Evolutionary conservation across 2,113 vertebrate genomes (phyloP), one percentile per base, ranked within the genome.

Genomic region (Brachypodius melanocephalos): DNA sequence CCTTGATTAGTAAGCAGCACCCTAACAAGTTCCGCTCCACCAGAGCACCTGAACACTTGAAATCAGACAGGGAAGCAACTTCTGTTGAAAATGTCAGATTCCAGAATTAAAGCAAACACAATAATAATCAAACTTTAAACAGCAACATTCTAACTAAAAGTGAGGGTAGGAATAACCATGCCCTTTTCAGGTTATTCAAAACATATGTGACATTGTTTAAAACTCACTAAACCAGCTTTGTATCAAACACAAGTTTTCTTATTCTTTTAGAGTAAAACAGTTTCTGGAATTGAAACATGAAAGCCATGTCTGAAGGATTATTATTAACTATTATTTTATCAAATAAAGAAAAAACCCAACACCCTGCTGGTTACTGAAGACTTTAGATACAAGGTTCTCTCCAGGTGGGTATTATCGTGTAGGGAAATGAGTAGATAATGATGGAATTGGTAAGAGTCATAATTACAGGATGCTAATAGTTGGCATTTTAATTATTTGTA

Each of bases 401-500:
- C 65, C 86, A 92, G 80, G 77, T 93, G 49, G 19, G 17, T 75
- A 92, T 52, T 75, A 89, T 55, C 43, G 71, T 15, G 36, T 24
- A 74, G 45, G 73, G 54, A 89, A 95, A 85, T 38, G 28, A 93
- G 40, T 59, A 29, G 49, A 49, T 95, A 90, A 94, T 84, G 40
- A 91, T 31, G 17, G 32, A 94, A 93, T 52, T 84, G 25, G 12
- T 85, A 63, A 84, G 51, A 85, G n/a, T 73, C 29, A 20, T 91
- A 87, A 94, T 91, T 90, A 89, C 48, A 85, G 74, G 58, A 91
- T 63, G 63, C 43, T 71, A 92, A 91, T n/a, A 66, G 15, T 59
- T 90, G n/a, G 32, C 77, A 93, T 84, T 85, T 94, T 51, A 94
- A 85, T 88, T 73, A 71, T 69, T 89, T 81, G 42, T 38, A 80